Evolutionary conservation across 2,888 invertebrate species (phyloP), one percentile per base, ranked within the genome.

Genomic region (Stictocephala bisonia): DNA sequence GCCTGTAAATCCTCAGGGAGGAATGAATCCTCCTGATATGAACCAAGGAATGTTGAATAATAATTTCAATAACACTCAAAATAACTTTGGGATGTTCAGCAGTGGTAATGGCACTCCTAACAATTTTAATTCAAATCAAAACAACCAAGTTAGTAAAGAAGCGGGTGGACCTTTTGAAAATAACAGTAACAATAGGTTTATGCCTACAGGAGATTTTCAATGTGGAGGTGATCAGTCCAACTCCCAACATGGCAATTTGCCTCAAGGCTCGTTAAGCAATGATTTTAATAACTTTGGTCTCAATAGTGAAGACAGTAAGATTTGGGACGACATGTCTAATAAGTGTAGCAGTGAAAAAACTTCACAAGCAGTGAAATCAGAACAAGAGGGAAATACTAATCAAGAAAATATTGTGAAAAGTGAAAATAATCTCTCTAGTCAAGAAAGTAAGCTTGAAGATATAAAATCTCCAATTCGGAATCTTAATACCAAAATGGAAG

Each of bases 401-500:
- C n/a, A 41, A 68, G 44, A 22, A 4, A 41, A 22, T 31, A 13
- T 2, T 13, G 41, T 44, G 11, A 74, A 70, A 18, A 70, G 35
- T 35, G 70, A 70, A 70, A 40, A 11, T 13, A 41, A 60, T 15
- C 4, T 24, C 15, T 41, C 53, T 40, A 70, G 51, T 51, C 51
- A 40, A 56, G 70, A 70, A 15, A 53, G 24, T 53, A 53, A 70
- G 15, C 7, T 44, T 9, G 67, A 75, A 67, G 50, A 53, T 53
- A 50, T 22, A 4, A 27, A 50, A 29, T 71, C 66, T 20, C 51
- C 44, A 3, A 31, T 71, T 11, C 29, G 13, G 11, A n/a, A 56
- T 20, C 11, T 40, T 24, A 69, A 64, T n/a, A 9, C 68, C 3
- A 74, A 76, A 51, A 50, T 71, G 13, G 75, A 77, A 71, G 74